Evolutionary conservation across 37 sponge, comb jelly and placozoan species (phyloP), one percentile per base, ranked within the genome.

Genomic region (Halisarca cf. caerulea): DNA sequence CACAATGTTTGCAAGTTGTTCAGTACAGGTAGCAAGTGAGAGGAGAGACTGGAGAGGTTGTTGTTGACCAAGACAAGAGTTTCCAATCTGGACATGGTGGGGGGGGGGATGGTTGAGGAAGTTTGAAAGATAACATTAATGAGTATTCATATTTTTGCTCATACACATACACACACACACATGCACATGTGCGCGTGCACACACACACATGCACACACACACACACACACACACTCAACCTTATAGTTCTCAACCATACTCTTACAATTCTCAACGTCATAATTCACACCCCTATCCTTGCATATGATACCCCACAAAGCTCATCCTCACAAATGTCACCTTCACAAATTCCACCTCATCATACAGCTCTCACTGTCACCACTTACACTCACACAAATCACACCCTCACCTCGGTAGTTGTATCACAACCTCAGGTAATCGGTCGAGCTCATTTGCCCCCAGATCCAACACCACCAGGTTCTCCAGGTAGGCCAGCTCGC

Each of bases 401-500:
- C 51, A 47, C 51, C 51, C 51, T 47, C 51, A 47, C 77, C 24
- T 37, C 21, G 43, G 44, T 25, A 74, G 44, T 40, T 74, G 77
- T 44, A 74, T 74, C 44, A 38, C 77, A 15, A 74, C 77, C 25
- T 74, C 45, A 74, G 77, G 77, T 11, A 74, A 41, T 23, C 45
- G 21, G 20, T 18, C 25, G n/a, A 74, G 45, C 25, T 74, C 77
- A 23, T 74, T 74, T 0, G 45, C 45, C 2, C 77, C 77, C 15
- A 74, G 77, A 37, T 74, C 77, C 4, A 74, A 14, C 18, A 37
- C 36, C 17, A 21, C 38, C 9, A 74, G 77, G 41, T 40, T 23
- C 45, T 5, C 24, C 1, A 74, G 45, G 77, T 74, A 43, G 18
- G 45, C 18, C 23, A 74, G 21, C n/a, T 32, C 24, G 24, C 77